Conservation (phyloP, 2,113 vertebrate species). For the Charina bottae region DNA sequence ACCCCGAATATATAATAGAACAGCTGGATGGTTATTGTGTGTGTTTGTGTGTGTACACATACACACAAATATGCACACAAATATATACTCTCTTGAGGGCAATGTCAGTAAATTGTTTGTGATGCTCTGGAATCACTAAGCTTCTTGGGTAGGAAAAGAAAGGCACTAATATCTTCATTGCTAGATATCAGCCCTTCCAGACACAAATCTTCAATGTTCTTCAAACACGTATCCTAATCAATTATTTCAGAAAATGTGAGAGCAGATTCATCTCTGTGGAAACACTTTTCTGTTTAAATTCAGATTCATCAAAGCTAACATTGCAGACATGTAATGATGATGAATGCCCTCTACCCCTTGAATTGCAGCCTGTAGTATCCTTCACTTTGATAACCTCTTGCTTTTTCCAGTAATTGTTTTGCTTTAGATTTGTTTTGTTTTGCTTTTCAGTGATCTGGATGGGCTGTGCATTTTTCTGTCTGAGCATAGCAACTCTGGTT, state of each 20-base stretch:
- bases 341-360: background rate
- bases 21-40: conserved; percentile 8
- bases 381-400: background rate
- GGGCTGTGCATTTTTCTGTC: background rate
- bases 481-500: background rate
- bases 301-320: background rate
- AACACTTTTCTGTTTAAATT: conserved; percentile 34
- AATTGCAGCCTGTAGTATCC: conserved; percentile 3
- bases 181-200: conserved; percentile 33
- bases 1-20: background rate
- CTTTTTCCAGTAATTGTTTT: conserved; percentile 10
- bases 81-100: conserved; percentile 21
- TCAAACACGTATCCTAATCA: conserved; percentile 6
- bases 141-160: conserved; percentile 35
- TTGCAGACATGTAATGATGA: background rate
- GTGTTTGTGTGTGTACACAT: too few relatives aligned
- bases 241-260: conserved; percentile 10
- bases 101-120: background rate
- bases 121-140: conserved; percentile 34
- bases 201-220: conserved; percentile 25
- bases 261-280: background rate
- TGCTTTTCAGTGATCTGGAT: background rate
- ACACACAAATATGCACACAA: background rate
- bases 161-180: conserved; percentile 44
- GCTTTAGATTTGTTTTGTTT: background rate